These are phyloP conservation scores for Euplagia quadripunctaria DNA, from an alignment of 2,888 invertebrate genomes.

Conservation along the genomic window DNA sequence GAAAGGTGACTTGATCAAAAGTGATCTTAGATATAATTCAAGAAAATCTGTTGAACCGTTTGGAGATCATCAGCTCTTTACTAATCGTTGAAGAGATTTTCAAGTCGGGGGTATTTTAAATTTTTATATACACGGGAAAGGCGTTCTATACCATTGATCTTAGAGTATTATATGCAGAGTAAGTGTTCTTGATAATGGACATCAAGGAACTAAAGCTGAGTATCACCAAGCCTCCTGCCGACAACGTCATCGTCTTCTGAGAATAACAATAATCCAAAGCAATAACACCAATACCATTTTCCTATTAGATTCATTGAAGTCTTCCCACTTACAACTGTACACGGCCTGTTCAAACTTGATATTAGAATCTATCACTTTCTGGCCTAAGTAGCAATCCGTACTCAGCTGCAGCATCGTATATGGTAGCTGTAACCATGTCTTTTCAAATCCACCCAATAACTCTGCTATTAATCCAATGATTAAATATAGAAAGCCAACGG, in stretches of 20 bases:
- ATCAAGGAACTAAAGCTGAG: constrained; percentile 58
- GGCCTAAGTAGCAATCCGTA: constrained; percentile 62
- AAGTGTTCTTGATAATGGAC: constrained; percentile 55
- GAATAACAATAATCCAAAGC: too few species aligned
- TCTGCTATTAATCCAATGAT: constrained; percentile 64
- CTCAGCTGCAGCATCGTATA: constrained; percentile 65
- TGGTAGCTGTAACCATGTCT: constrained; percentile 66
- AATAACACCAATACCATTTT: constrained; percentile 60
- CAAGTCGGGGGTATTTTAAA: too few species aligned
- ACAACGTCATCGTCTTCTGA: constrained; percentile 59
- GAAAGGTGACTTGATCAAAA: too few species aligned
- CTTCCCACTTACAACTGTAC: constrained; percentile 63
- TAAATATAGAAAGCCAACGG: constrained; percentile 63
- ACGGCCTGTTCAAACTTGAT: constrained; percentile 55
- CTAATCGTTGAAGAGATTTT: too few species aligned
- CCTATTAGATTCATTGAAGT: constrained; percentile 57
- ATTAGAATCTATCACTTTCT: constrained; percentile 61
- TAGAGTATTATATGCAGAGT: constrained; percentile 63
- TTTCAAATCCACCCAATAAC: constrained; percentile 69
- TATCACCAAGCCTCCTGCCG: constrained; percentile 60
- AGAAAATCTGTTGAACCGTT: too few species aligned
- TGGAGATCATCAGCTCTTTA: too few species aligned
- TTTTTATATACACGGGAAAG: too few species aligned
- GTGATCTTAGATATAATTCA: too few species aligned
- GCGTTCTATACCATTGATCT: constrained; percentile 40